phyloP scores from a whole-genome alignment of 37 sponge, comb jelly and placozoan genomes.

The Beroe ovata region DNA sequence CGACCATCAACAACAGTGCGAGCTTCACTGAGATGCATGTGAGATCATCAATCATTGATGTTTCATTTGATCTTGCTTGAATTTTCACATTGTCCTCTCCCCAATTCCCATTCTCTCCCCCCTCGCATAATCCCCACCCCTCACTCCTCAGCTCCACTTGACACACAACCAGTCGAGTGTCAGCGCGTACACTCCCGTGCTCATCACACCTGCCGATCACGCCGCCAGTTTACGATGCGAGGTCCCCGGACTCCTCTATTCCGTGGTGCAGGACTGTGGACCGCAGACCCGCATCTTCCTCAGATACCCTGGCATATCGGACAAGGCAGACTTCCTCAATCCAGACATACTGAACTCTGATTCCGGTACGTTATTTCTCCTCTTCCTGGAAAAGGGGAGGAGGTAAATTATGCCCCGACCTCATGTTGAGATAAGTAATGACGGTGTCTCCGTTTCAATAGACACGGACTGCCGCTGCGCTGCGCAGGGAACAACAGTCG shows the following conservation, averaged over 20 bases:
- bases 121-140: not conserved
- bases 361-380: too few relatives aligned
- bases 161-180: not conserved
- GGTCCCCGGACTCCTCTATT: not conserved
- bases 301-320: constrained; percentile 2
- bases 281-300: constrained; percentile 20
- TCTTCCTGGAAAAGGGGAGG: too few relatives aligned
- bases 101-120: not conserved
- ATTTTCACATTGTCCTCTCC: not conserved
- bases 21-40: not conserved
- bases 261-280: constrained; percentile 5
- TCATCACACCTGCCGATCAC: not conserved
- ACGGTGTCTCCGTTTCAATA: too few relatives aligned
- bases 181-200: constrained; percentile 29
- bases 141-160: not conserved
- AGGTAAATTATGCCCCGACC: too few relatives aligned
- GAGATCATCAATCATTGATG: too few relatives aligned
- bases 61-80: too few relatives aligned
- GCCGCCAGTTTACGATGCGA: constrained; percentile 7
- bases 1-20: not conserved
- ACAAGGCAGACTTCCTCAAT: not conserved
- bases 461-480: too few relatives aligned
- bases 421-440: too few relatives aligned
- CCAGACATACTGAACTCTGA: too few relatives aligned
- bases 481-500: too few relatives aligned